Evolutionary conservation across 2,888 invertebrate genomes (phyloP), one percentile per base, ranked within the genome.

Genomic region (Euproctis similis): DNA sequence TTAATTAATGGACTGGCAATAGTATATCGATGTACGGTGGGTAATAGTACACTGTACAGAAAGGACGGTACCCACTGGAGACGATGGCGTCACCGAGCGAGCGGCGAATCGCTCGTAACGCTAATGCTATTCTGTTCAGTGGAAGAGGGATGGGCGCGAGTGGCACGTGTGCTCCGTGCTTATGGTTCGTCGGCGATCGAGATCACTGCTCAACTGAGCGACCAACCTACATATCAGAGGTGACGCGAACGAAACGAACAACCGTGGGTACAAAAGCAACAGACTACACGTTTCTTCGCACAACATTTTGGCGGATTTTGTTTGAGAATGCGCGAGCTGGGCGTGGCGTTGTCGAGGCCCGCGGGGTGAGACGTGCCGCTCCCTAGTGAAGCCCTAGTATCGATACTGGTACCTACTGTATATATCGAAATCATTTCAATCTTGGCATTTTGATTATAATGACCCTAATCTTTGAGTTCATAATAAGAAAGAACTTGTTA

Each of bases 251-350:
- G 66, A 66, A 68, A 59, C 59, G 59, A 53, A 55, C 52, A 53
- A 57, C 59, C 52, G 21, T 11, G 10, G 4, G 21, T 21, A 53
- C 62, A 39, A 34, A 37, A 59, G 58, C 59, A 56, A 54, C 53
- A 21, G 21, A 59, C 64, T 54, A 63, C 59, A 66, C 66, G 57
- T 55, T 63, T 62, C 68, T 62, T 60, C 59, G 55, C 62, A 64
- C 70, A 66, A 64, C 66, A 72, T 73, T 71, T 72, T 69, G 62
- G 65, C 64, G 56, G 65, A 73, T 71, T 70, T 69, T 70, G 70
- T 74, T 70, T 60, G 67, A 73, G 66, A 75, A 72, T 74, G 75
- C 75, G 75, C 77, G 62, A 70, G 65, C 68, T 75, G 77, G 77
- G 77, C 77, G 77, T 77, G 76, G 75, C 67, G 57, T 39, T 46